These are phyloP conservation scores for Ranitomeya imitator DNA, from an alignment of 2,113 vertebrate genomes.

Conservation along the genomic window DNA sequence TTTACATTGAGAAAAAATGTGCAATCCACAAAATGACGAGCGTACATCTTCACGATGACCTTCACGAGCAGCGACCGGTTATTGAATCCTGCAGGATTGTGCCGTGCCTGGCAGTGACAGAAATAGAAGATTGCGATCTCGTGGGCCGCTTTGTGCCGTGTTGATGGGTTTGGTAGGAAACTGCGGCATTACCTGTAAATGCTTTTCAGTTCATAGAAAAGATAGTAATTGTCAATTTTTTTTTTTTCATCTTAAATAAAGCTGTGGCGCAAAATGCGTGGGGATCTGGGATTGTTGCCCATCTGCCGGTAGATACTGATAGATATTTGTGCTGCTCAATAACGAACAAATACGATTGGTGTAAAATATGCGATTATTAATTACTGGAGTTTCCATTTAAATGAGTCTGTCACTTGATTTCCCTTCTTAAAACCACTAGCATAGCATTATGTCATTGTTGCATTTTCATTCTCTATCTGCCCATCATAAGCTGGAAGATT, in stretches of 20 bases:
- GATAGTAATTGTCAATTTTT: background rate
- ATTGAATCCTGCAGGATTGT: slow-evolving; percentile 56
- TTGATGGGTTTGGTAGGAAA: background rate
- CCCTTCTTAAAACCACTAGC: too few species aligned
- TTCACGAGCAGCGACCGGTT: slow-evolving; percentile 62
- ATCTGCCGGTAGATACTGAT: background rate
- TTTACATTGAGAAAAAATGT: background rate
- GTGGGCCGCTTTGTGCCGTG: background rate
- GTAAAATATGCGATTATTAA: background rate
- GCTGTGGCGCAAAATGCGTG: background rate
- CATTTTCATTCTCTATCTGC: too few species aligned
- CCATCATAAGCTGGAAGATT: too few species aligned
- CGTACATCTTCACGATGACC: slow-evolving; percentile 59
- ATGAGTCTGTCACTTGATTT: too few species aligned
- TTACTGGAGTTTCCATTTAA: background rate
- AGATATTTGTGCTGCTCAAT: background rate
- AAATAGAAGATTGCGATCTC: background rate
- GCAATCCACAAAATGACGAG: slow-evolving; percentile 45
- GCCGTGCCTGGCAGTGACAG: background rate
- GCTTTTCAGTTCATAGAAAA: background rate
- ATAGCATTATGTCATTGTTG: too few species aligned
- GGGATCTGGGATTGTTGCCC: background rate
- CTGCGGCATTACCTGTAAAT: background rate
- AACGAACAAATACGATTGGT: background rate
- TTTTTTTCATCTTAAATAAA: background rate